phyloP scores from a whole-genome alignment of 2,113 vertebrate species.

The Pardalotus punctatus region DNA sequence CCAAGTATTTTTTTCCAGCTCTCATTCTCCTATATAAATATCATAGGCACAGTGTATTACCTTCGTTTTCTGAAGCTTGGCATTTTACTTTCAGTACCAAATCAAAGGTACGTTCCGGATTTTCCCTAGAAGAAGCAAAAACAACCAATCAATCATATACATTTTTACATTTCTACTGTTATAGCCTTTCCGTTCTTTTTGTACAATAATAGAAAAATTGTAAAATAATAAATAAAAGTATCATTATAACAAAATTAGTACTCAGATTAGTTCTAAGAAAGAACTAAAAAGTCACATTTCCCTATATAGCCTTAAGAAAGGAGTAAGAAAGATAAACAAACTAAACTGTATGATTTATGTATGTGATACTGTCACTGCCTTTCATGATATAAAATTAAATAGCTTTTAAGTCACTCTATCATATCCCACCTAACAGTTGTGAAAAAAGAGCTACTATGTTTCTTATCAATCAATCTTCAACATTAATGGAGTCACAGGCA shows the following conservation, averaged over 20 bases:
- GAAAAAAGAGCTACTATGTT: background rate
- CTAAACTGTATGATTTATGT: background rate
- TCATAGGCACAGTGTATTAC: constrained; percentile 60
- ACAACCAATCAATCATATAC: background rate
- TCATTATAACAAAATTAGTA: background rate
- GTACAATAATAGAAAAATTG: background rate
- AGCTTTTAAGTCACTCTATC: background rate
- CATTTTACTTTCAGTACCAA: constrained; percentile 91
- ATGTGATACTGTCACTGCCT: background rate
- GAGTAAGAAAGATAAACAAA: background rate
- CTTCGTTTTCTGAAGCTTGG: constrained; percentile 87
- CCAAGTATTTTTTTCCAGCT: background rate
- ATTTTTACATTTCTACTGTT: background rate
- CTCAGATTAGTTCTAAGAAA: background rate
- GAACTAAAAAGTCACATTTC: background rate
- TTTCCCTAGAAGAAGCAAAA: constrained; percentile 80
- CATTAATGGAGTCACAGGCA: background rate
- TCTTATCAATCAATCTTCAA: background rate
- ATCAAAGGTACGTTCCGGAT: constrained; percentile 94
- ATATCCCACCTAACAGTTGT: background rate
- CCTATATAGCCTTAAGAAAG: background rate
- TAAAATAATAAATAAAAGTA: background rate
- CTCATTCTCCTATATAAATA: background rate
- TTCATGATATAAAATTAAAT: too few relatives aligned
- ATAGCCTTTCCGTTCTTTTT: background rate